Evolutionary conservation across 2,888 invertebrate species (phyloP).

Genomic region (Allolobophora icterica): DNA sequence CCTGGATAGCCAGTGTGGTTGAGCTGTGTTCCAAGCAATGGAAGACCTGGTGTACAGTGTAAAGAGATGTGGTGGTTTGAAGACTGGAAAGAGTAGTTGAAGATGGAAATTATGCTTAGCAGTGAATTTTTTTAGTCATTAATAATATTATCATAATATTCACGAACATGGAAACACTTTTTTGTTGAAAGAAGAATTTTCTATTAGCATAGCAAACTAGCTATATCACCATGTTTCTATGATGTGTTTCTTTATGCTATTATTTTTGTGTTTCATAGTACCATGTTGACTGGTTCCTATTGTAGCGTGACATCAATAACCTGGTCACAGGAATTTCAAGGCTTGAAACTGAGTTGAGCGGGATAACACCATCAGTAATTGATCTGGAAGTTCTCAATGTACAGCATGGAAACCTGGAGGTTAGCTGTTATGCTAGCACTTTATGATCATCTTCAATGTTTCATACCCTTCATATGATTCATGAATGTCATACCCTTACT

Average conservation of each 20-base stretch:
- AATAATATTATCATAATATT: not conserved
- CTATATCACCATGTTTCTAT: not conserved
- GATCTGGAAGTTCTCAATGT: not conserved
- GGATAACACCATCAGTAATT: not conserved
- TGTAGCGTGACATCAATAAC: slow-evolving; percentile 7
- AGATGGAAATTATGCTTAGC: not conserved
- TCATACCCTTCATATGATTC: not conserved
- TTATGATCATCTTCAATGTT: not conserved
- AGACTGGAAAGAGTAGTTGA: not conserved
- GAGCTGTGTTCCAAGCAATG: not conserved
- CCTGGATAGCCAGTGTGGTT: not conserved
- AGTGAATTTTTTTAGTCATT: not conserved
- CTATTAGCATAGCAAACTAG: not conserved
- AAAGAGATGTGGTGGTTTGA: not conserved
- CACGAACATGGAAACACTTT: not conserved
- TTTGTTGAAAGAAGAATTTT: not conserved
- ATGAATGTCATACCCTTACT: not conserved
- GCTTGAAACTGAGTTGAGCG: not conserved
- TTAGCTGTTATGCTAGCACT: not conserved
- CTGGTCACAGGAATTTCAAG: not conserved
- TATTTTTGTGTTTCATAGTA: not conserved
- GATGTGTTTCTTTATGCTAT: not conserved
- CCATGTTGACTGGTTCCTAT: not conserved
- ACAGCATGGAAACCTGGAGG: not conserved
- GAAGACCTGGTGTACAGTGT: not conserved